Base-by-base conservation (phyloP, 2,888 invertebrate genomes). In the Drosophila recens region DNA sequence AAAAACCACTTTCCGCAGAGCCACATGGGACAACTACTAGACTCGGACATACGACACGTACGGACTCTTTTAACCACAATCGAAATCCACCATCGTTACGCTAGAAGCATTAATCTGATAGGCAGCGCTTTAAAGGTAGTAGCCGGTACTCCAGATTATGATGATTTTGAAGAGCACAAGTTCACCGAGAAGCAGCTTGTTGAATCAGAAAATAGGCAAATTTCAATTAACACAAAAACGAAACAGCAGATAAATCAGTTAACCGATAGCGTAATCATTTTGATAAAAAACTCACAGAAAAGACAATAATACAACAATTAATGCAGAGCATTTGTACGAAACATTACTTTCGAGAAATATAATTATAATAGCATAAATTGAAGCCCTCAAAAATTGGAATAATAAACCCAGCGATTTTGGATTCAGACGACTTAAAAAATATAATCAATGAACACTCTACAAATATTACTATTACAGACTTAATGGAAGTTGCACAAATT, bases 1-100 rank as follows among this genome's bases (percentile, higher is more conserved):
- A 9, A 5, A 40, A 11, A 5, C 38, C 38, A 40, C 17, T 58
- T 58, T 13, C 30, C 58, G 3, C 48, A 49, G 33, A 17, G 30
- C 8, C 58, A 49, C 17, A 40, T 59, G 48, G 38, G 4, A 49
- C 13, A 49, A 10, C 4, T 59, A 40, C 17, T 59, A 3, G n/a
- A 49, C 15, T 49, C 40, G 11, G 30, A 53, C 6, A 49, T 33
- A 9, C 15, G 17, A 10, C 49, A 49, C 9, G 9, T 33, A 15
- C 9, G 4, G 1, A 48, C 27, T 9, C 30, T 48, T 3, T 8
- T 51, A 33, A 5, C 17, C 1, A 34, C 15, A 11, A 9, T 57
- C 15, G 10, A 57, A 15, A 34, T 43, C 17, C 57, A 36, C 10
- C 36, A 36, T n/a, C 13, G 57, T n/a, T 23, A 34, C 4, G 11